These are phyloP conservation scores for Xiphophorus couchianus DNA, from an alignment of 2,113 vertebrate species.

Conservation along the genomic window DNA sequence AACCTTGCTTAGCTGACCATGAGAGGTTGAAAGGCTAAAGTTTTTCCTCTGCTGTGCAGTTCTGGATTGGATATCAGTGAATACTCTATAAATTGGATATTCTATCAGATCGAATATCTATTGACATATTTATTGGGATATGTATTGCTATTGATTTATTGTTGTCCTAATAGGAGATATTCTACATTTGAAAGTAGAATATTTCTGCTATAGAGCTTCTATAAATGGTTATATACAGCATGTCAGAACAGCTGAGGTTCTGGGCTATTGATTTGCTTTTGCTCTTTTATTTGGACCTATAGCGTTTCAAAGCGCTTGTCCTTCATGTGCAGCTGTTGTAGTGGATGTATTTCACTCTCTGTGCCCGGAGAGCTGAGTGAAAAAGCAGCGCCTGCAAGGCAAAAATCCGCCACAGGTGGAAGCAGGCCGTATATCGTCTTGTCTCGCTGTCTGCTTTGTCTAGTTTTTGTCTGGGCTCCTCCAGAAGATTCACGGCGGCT, in stretches of 20 bases:
- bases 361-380: neutral
- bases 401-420: conserved; percentile 53
- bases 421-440: conserved; percentile 12
- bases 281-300: neutral
- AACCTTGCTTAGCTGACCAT: no score
- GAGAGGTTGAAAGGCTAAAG: no score
- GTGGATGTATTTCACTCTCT: neutral
- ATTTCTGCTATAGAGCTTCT: no score
- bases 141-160: no score
- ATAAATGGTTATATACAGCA: no score
- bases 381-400: neutral
- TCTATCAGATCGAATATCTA: no score
- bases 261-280: neutral
- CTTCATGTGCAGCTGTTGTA: conserved; percentile 2
- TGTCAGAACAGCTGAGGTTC: neutral
- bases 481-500: conserved; percentile 32
- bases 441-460: conserved; percentile 16
- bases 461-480: conserved; percentile 23
- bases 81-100: no score
- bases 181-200: no score
- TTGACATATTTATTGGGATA: no score
- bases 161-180: no score
- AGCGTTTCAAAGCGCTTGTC: neutral
- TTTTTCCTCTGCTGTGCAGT: no score
- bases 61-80: no score